phyloP scores from a whole-genome alignment of 2,888 invertebrate species.

The Callinectes sapidus region DNA sequence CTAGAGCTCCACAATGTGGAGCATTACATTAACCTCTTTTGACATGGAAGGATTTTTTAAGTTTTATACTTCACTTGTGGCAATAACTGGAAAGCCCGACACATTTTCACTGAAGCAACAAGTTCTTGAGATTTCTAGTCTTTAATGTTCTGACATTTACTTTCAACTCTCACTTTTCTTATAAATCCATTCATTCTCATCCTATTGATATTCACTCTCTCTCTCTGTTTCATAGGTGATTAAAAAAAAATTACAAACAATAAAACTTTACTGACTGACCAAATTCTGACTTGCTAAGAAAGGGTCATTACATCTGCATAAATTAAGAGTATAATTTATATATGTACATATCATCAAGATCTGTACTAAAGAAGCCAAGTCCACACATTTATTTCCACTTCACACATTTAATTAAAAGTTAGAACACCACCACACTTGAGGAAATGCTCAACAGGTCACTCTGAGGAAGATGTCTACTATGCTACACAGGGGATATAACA shows the following conservation, averaged over 20 bases:
- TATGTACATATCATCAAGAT: background rate
- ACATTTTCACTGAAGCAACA: too few relatives aligned
- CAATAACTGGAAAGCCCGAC: background rate
- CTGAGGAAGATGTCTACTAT: background rate
- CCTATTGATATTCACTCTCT: too few relatives aligned
- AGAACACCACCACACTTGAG: background rate
- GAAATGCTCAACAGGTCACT: background rate
- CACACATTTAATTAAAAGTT: background rate
- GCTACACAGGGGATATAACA: background rate
- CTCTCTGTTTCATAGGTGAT: background rate
- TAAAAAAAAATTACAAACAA: constrained; percentile 37
- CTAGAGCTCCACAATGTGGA: too few relatives aligned
- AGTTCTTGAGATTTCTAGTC: too few relatives aligned
- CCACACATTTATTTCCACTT: background rate
- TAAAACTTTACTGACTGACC: constrained; percentile 34
- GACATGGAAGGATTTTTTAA: background rate
- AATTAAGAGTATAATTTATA: background rate
- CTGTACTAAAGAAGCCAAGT: background rate
- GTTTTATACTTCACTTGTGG: background rate
- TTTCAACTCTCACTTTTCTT: too few relatives aligned
- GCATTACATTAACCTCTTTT: background rate
- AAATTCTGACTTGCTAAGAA: constrained; percentile 14
- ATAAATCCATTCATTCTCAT: too few relatives aligned
- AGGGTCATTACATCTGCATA: constrained; percentile 1
- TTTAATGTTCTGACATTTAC: too few relatives aligned